Conservation (phyloP, 2,797 vertebrate genomes). For the Halcyon leucocephala region DNA sequence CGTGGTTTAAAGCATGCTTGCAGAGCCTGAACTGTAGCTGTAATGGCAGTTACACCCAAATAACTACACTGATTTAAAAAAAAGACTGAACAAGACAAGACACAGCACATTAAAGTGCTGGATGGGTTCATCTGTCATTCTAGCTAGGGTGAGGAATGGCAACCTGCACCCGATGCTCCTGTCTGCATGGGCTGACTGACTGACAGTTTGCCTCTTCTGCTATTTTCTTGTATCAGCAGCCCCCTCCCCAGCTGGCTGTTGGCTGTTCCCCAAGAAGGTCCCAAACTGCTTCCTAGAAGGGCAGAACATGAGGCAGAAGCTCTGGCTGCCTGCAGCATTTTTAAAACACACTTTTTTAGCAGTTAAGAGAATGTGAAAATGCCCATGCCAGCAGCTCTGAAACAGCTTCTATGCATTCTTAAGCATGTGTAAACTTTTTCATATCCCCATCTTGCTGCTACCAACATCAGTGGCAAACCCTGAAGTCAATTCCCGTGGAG, state of each 20-base stretch:
- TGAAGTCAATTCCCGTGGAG: background rate
- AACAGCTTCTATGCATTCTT: background rate
- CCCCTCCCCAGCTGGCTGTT: background rate
- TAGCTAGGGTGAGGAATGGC: background rate
- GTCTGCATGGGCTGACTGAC: background rate
- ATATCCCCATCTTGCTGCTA: background rate
- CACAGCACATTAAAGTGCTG: background rate
- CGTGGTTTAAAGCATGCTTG: background rate
- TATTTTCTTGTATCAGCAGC: background rate
- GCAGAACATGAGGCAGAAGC: background rate
- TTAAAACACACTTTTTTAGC: rapidly evolving
- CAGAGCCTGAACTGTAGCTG: background rate
- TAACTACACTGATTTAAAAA: background rate
- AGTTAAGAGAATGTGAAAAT: background rate
- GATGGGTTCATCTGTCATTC: background rate
- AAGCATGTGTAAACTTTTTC: background rate
- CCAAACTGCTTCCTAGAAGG: background rate
- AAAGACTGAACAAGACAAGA: background rate
- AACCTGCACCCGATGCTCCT: background rate
- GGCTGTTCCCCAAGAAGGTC: background rate
- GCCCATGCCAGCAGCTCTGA: background rate
- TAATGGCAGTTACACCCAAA: background rate
- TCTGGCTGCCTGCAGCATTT: background rate
- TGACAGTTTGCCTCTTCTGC: background rate
- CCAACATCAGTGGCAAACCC: background rate